phyloP scores from a whole-genome alignment of 2,888 invertebrate species.

The Lepetodrilus schrolli region DNA sequence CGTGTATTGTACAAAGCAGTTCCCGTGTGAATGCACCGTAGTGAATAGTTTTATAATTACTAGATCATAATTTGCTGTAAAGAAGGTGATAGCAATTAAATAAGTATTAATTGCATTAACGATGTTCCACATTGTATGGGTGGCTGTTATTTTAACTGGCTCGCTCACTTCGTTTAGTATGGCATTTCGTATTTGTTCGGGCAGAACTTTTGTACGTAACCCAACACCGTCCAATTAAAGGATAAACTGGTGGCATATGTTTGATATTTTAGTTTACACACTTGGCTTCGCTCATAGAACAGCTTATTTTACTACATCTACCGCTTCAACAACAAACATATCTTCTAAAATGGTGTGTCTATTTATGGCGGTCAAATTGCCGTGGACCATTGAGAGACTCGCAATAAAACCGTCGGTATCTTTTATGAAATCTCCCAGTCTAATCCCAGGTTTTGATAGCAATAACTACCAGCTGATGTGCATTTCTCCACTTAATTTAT shows the following conservation, averaged over 20 bases:
- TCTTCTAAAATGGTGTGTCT: neutral
- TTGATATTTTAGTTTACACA: neutral
- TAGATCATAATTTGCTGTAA: no score
- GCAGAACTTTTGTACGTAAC: neutral
- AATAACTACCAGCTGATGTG: slow-evolving; percentile 11
- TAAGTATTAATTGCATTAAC: no score
- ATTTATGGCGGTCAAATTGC: neutral
- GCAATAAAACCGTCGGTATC: slow-evolving; percentile 8
- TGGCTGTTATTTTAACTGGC: no score
- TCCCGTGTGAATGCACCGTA: no score
- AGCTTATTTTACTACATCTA: neutral
- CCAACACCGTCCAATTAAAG: neutral
- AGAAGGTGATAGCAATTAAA: no score
- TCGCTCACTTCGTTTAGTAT: no score
- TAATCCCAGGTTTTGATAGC: slow-evolving; percentile 1
- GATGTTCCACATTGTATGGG: no score
- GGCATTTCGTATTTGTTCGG: no score
- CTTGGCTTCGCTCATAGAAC: neutral
- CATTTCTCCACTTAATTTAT: neutral
- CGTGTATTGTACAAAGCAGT: no score
- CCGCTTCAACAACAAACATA: neutral
- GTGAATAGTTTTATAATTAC: no score
- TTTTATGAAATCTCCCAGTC: neutral
- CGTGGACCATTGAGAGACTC: neutral
- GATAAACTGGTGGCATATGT: slow-evolving; percentile 9